Conservation (phyloP, 1,140 invertebrate species). For the Papilio glaucus region DNA sequence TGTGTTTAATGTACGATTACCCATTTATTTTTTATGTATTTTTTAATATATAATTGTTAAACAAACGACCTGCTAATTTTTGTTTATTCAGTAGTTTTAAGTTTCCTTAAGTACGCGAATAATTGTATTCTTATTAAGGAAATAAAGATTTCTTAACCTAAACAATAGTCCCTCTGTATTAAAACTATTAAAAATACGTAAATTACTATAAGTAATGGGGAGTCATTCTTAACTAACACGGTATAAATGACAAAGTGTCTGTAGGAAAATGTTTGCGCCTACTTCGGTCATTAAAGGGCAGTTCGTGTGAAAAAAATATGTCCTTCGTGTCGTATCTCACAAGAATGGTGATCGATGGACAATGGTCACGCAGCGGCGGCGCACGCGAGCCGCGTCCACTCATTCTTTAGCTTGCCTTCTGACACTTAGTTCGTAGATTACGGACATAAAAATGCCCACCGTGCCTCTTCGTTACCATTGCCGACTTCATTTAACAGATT, state of each 20-base stretch:
- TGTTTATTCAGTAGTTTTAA: no score
- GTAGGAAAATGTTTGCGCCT: conserved; percentile 46
- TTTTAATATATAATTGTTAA: no score
- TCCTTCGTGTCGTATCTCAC: conserved; percentile 67
- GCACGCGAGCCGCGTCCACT: conserved; percentile 57
- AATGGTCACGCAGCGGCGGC: conserved; percentile 59
- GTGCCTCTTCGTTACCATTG: conserved; percentile 57
- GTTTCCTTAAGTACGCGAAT: no score
- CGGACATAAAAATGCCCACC: conserved; percentile 65
- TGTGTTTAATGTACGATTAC: no score
- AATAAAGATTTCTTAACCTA: no score
- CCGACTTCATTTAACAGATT: conserved; percentile 58
- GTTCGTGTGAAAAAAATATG: conserved; percentile 69
- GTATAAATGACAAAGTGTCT: conserved; percentile 39
- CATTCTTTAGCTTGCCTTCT: conserved; percentile 57
- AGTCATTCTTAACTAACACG: no score
- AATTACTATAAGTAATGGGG: no score
- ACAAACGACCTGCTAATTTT: no score
- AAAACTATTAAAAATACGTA: conserved; percentile 4
- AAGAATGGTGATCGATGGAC: conserved; percentile 66
- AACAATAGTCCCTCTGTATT: background rate
- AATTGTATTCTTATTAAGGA: no score
- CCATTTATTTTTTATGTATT: no score
- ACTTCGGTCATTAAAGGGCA: conserved; percentile 51
- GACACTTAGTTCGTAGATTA: conserved; percentile 65